Conservation (phyloP, 2,113 vertebrate genomes). For the Psephotus haematonotus region DNA sequence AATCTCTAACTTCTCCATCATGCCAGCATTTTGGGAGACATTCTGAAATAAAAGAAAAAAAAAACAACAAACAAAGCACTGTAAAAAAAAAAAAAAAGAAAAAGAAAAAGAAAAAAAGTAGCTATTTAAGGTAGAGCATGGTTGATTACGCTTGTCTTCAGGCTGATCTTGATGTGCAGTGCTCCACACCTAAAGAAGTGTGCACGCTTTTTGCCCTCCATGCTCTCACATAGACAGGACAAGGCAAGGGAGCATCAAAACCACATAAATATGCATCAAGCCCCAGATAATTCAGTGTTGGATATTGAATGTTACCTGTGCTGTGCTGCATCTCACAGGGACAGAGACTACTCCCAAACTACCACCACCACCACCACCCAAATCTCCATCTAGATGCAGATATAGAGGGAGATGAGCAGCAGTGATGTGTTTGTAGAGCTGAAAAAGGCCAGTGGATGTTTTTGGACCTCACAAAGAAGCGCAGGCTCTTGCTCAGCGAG, state of each 20-base stretch:
- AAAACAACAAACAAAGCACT: not conserved
- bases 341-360: fast-evolving
- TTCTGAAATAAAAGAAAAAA: not conserved
- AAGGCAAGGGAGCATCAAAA: not conserved
- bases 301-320: not conserved
- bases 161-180: not conserved
- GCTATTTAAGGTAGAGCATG: not conserved
- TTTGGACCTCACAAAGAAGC: not conserved
- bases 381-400: not conserved
- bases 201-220: not conserved
- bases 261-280: fast-evolving
- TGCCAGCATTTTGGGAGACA: not conserved
- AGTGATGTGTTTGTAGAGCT: not conserved
- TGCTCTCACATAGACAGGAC: fast-evolving
- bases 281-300: fast-evolving
- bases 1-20: not conserved
- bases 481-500: not conserved
- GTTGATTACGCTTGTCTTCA: not conserved
- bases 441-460: not conserved
- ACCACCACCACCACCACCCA: not conserved
- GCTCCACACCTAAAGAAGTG: not conserved
- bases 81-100: not conserved
- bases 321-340: fast-evolving
- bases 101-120: not conserved
- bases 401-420: not conserved